Percentiles rank a stretch among this genome's conserved stretches.
phyloP scores from a whole-genome alignment of 2,888 invertebrate species.

The Blomia tropicalis region DNA sequence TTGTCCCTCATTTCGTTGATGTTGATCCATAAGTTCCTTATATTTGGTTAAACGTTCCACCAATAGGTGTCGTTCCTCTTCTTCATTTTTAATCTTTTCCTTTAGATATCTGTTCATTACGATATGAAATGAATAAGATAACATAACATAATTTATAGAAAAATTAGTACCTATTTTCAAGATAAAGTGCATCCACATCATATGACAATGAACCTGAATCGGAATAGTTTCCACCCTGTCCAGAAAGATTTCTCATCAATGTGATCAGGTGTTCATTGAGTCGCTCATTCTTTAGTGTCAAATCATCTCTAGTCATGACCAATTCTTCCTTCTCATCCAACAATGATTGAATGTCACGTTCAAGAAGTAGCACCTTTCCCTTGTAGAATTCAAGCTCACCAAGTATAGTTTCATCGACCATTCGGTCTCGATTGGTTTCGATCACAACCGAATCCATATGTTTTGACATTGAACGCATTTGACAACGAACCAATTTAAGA shows the following conservation, averaged over 20 bases:
- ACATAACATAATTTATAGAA: too few relatives aligned
- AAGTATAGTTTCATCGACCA: slow-evolving; percentile 7
- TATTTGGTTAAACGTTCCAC: slow-evolving; percentile 56
- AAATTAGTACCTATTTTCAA: slow-evolving; percentile 48
- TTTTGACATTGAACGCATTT: slow-evolving; percentile 21
- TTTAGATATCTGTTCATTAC: slow-evolving; percentile 44
- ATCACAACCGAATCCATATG: slow-evolving; percentile 16
- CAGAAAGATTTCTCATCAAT: slow-evolving; percentile 42
- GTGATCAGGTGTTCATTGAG: slow-evolving; percentile 61
- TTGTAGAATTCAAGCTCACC: slow-evolving; percentile 20
- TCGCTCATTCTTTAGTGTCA: slow-evolving; percentile 62
- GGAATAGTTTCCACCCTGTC: neutral
- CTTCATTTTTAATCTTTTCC: slow-evolving; percentile 57
- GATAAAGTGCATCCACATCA: slow-evolving; percentile 60
- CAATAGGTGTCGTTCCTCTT: slow-evolving; percentile 59
- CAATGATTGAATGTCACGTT: slow-evolving; percentile 56
- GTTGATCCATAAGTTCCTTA: slow-evolving; percentile 43
- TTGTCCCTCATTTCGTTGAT: neutral
- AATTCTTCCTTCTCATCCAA: slow-evolving; percentile 71
- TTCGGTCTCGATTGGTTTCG: slow-evolving; percentile 15
- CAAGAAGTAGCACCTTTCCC: slow-evolving; percentile 42
- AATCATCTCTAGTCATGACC: slow-evolving; percentile 60
- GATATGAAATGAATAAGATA: too few relatives aligned
- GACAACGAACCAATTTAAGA: slow-evolving; percentile 21
- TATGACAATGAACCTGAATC: neutral